Evolutionary conservation across 2,113 vertebrate species (phyloP).

Genomic region (Actinemys pallida): DNA sequence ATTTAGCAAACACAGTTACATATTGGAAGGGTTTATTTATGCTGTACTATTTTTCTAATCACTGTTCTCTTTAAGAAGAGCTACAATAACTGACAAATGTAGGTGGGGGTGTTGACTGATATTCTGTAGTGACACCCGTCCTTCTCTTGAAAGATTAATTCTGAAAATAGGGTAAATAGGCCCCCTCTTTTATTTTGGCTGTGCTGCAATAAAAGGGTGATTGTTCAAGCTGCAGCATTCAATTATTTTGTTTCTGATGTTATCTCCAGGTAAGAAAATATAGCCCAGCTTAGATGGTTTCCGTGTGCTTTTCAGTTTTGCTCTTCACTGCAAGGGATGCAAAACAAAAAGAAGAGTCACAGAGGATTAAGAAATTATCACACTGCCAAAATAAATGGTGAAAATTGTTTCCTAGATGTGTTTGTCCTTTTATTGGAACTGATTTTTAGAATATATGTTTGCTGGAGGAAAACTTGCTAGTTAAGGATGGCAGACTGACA

Average conservation of each 20-base stretch:
- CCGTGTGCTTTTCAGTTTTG: constrained; percentile 42
- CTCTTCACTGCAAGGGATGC: not conserved
- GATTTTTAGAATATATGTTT: not conserved
- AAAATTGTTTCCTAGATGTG: constrained; percentile 19
- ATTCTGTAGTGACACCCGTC: not conserved
- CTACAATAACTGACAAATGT: not conserved
- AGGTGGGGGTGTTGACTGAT: not conserved
- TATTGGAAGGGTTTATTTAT: not conserved
- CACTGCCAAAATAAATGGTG: not conserved
- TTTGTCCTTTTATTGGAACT: not conserved
- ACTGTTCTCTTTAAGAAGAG: not conserved
- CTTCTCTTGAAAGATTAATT: constrained; percentile 61
- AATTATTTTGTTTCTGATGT: constrained; percentile 72
- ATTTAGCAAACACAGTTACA: not conserved
- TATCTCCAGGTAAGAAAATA: constrained; percentile 71
- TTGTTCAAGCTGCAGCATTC: constrained; percentile 70
- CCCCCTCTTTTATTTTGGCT: constrained; percentile 40
- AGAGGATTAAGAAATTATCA: constrained; percentile 1
- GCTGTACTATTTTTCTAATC: not conserved
- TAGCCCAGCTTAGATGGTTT: not conserved
- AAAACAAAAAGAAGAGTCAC: constrained; percentile 7
- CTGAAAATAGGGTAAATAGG: constrained; percentile 62
- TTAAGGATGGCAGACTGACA: not conserved
- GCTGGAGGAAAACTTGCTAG: not conserved
- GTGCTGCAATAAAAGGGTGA: constrained; percentile 65